Percentiles rank a stretch among this genome's conserved stretches.
These are phyloP conservation scores for Halichondria panicea DNA, from an alignment of 37 sponge, comb jelly and placozoan genomes.

Conservation along the genomic window DNA sequence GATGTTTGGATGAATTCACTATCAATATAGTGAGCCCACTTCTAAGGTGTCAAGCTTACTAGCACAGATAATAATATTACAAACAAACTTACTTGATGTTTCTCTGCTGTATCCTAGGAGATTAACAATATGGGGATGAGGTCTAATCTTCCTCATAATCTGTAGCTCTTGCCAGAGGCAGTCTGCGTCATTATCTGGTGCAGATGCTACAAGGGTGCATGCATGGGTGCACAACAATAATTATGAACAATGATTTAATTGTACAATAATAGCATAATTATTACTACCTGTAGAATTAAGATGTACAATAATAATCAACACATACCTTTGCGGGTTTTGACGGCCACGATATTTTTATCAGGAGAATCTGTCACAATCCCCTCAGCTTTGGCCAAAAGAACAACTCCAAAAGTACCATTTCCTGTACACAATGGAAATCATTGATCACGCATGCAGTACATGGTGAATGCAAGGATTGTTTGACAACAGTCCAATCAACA, in stretches of 20 bases:
- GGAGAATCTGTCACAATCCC: conserved; percentile 47
- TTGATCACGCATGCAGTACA: too few species aligned
- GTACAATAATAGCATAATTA: neutral
- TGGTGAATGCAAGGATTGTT: too few species aligned
- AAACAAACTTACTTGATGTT: conserved; percentile 23
- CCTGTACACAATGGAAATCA: conserved; percentile 18
- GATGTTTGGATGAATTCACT: too few species aligned
- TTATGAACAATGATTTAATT: neutral
- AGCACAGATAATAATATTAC: too few species aligned
- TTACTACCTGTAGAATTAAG: neutral
- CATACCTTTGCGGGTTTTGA: conserved; percentile 61
- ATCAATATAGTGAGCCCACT: too few species aligned
- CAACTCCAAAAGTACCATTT: conserved; percentile 66
- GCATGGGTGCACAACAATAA: neutral
- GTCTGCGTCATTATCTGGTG: conserved; percentile 15
- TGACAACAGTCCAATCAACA: too few species aligned
- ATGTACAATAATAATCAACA: too few species aligned
- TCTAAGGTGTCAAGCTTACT: too few species aligned
- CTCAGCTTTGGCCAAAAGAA: conserved; percentile 57
- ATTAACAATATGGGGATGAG: conserved; percentile 67
- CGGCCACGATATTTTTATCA: conserved; percentile 54
- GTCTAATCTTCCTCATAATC: conserved; percentile 55
- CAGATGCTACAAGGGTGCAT: conserved; percentile 18
- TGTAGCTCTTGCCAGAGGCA: conserved; percentile 56
- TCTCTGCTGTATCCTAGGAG: conserved; percentile 64